These are phyloP conservation scores for Buceros bicornis DNA, from an alignment of 2,797 vertebrate species.

Conservation along the genomic window DNA sequence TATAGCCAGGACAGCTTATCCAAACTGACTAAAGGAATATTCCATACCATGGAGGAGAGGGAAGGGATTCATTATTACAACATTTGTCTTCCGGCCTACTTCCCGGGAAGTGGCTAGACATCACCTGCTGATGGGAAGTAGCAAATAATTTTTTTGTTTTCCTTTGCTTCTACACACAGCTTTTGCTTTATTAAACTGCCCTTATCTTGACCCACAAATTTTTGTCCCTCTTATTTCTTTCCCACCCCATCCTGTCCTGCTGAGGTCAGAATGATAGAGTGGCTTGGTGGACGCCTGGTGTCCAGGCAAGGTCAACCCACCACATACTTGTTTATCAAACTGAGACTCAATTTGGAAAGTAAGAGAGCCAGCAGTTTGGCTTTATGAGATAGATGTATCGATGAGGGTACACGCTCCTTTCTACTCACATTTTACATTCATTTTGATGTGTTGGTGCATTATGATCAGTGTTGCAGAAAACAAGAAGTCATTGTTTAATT, in stretches of 20 bases:
- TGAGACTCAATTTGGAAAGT: not conserved
- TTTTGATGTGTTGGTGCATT: not conserved
- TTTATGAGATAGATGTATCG: too few relatives aligned
- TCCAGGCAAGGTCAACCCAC: not conserved
- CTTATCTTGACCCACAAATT: fast-evolving
- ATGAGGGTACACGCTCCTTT: fast-evolving
- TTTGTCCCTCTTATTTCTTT: not conserved
- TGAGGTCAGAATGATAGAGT: not conserved
- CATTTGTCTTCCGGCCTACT: not conserved
- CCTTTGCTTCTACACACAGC: not conserved
- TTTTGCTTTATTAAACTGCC: not conserved
- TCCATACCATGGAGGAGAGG: not conserved
- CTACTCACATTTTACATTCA: not conserved
- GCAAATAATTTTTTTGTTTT: not conserved
- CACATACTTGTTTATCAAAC: not conserved
- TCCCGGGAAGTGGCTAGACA: not conserved
- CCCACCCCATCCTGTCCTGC: fast-evolving
- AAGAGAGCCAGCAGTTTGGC: fast-evolving
- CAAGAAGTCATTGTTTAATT: not conserved
- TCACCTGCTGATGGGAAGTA: not conserved
- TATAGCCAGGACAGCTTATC: not conserved
- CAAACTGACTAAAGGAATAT: not conserved
- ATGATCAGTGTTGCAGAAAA: not conserved
- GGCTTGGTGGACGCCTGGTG: not conserved
- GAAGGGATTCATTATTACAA: not conserved